Conservation (phyloP, 2,113 vertebrate genomes). For the Channa argus region DNA sequence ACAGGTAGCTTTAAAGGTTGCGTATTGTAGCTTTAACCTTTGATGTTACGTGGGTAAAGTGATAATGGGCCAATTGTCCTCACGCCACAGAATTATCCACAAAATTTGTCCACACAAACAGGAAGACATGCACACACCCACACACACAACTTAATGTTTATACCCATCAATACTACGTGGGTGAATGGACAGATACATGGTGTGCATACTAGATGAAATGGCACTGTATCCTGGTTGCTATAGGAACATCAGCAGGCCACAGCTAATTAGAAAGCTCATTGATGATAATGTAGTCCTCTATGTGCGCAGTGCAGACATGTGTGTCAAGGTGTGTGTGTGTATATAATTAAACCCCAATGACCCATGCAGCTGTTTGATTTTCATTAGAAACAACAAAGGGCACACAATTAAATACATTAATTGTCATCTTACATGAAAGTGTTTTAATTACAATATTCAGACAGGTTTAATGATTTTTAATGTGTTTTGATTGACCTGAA, state of each 20-base stretch:
- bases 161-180: conserved; percentile 6
- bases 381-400: neutral
- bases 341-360: neutral
- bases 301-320: neutral
- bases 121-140: neutral
- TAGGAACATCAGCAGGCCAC: conserved; percentile 52
- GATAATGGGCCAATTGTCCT: no score
- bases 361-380: neutral
- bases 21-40: no score
- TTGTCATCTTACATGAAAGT: neutral
- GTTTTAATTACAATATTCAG: conserved; percentile 9
- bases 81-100: no score
- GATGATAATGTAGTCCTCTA: conserved; percentile 50
- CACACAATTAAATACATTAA: neutral
- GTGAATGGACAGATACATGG: conserved; percentile 4
- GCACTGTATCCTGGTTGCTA: conserved; percentile 54
- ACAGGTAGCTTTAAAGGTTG: no score
- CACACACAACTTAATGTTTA: neutral
- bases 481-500: conserved; percentile 10
- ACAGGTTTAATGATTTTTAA: neutral
- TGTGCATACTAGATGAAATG: conserved; percentile 25
- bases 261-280: conserved; percentile 56
- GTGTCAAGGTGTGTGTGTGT: conserved; percentile 6
- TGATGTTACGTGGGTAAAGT: no score
- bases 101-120: neutral